Percentiles rank a stretch among this genome's conserved stretches.
Evolutionary conservation across 2,797 vertebrate species (phyloP).

Genomic region (Xyrichtys novacula): DNA sequence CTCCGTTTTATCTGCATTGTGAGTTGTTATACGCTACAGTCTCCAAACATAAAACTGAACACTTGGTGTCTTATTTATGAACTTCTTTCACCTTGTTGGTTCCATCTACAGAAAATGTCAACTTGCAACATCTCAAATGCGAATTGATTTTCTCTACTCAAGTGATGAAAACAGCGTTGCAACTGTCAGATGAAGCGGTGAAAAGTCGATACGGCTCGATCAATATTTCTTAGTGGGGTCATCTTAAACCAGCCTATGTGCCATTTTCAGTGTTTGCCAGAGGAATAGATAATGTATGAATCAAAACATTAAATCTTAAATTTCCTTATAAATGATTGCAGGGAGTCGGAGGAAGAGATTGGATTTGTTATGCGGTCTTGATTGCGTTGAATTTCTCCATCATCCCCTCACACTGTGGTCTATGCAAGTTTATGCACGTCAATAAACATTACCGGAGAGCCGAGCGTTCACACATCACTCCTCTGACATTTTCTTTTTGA

Average conservation of each 20-base stretch:
- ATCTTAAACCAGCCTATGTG: slow-evolving; percentile 3
- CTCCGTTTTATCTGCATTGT: no score
- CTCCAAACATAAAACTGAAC: not conserved
- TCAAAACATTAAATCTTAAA: slow-evolving; percentile 1
- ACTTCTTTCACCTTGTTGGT: slow-evolving; percentile 27
- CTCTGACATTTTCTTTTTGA: slow-evolving; percentile 1
- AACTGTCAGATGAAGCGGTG: slow-evolving; percentile 13
- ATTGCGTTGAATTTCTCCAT: not conserved
- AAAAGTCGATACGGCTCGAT: slow-evolving; percentile 28
- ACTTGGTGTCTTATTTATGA: slow-evolving; percentile 6
- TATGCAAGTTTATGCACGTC: not conserved
- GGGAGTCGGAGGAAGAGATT: not conserved
- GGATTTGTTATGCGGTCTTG: not conserved
- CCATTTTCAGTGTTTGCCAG: slow-evolving; percentile 1
- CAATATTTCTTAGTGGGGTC: slow-evolving; percentile 18
- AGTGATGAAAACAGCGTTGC: slow-evolving; percentile 32
- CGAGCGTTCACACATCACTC: slow-evolving; percentile 4
- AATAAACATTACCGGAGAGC: slow-evolving; percentile 1
- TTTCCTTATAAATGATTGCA: not conserved
- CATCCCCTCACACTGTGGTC: not conserved
- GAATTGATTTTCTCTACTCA: slow-evolving; percentile 49
- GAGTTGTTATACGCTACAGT: no score
- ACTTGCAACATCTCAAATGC: slow-evolving; percentile 17
- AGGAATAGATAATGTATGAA: not conserved
- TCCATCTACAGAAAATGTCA: slow-evolving; percentile 44